These are phyloP conservation scores for Lytechinus pictus DNA, from an alignment of 35 echinoderm and acorn worm genomes.

Conservation along the genomic window DNA sequence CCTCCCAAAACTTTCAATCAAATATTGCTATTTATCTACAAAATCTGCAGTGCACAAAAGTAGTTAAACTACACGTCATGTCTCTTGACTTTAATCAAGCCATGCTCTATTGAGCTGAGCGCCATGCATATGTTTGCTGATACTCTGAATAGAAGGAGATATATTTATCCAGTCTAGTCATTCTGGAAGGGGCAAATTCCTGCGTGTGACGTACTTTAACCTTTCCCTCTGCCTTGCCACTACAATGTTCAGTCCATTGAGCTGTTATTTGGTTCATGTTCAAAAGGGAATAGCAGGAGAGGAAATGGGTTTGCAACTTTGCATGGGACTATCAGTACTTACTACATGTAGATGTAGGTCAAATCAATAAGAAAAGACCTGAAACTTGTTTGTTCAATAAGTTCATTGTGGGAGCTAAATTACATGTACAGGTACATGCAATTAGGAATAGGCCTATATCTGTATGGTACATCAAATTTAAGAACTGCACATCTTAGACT, in stretches of 20 bases:
- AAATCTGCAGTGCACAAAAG: not conserved
- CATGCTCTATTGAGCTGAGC: not conserved
- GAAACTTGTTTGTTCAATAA: too few relatives aligned
- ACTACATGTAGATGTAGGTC: too few relatives aligned
- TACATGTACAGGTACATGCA: too few relatives aligned
- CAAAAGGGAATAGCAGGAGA: not conserved
- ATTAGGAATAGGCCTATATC: too few relatives aligned
- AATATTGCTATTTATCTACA: too few relatives aligned
- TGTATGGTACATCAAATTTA: too few relatives aligned
- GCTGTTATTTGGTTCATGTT: not conserved
- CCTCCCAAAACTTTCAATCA: too few relatives aligned
- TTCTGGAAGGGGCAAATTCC: conserved; percentile 1
- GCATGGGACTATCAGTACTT: not conserved
- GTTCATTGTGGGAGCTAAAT: too few relatives aligned
- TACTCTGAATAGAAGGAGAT: not conserved
- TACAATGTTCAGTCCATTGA: not conserved
- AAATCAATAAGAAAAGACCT: not conserved
- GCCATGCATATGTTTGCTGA: not conserved
- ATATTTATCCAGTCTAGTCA: conserved; percentile 19
- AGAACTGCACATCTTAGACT: too few relatives aligned
- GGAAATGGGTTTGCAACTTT: not conserved
- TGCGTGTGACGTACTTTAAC: not conserved
- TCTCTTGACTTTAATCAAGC: not conserved
- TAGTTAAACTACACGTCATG: not conserved
- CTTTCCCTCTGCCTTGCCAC: not conserved